These are phyloP conservation scores for Zaprionus capensis DNA, from an alignment of 1,140 invertebrate species.

Conservation along the genomic window DNA sequence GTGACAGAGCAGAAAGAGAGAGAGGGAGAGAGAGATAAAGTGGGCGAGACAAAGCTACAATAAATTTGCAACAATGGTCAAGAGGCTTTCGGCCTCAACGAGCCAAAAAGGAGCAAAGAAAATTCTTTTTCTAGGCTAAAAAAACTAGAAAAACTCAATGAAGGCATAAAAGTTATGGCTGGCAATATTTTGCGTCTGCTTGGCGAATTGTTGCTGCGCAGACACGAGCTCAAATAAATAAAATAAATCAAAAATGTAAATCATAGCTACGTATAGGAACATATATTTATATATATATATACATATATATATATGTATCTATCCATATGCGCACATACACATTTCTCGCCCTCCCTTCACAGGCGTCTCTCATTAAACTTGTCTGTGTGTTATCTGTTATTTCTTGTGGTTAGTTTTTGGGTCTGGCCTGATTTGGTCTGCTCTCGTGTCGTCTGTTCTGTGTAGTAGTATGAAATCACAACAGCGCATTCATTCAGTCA, in stretches of 20 bases:
- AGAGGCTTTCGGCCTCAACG: constrained; percentile 24
- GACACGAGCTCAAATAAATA: constrained; percentile 76
- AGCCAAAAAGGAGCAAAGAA: constrained; percentile 15
- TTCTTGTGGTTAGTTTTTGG: constrained; percentile 69
- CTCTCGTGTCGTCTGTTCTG: constrained; percentile 40
- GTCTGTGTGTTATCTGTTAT: constrained; percentile 50
- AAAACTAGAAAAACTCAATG: constrained; percentile 60
- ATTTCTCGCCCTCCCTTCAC: constrained; percentile 28
- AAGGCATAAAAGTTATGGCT: constrained; percentile 66
- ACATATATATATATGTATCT: background rate
- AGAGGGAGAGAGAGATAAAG: background rate
- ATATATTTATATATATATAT: constrained; percentile 30
- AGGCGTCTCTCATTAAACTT: constrained; percentile 67
- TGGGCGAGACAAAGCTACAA: constrained; percentile 60
- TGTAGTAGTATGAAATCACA: constrained; percentile 66
- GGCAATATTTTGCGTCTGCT: constrained; percentile 58
- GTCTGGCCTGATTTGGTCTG: constrained; percentile 18
- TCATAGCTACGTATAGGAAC: constrained; percentile 36
- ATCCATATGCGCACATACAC: constrained; percentile 42
- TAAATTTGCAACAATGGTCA: constrained; percentile 63
- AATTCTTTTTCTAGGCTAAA: constrained; percentile 26
- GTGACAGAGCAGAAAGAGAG: background rate
- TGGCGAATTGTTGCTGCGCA: constrained; percentile 51
- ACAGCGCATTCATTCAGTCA: constrained; percentile 70
- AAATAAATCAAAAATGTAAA: constrained; percentile 83